Evolutionary conservation across 2,888 invertebrate genomes (phyloP).

Genomic region (Pterobdella sp.): DNA sequence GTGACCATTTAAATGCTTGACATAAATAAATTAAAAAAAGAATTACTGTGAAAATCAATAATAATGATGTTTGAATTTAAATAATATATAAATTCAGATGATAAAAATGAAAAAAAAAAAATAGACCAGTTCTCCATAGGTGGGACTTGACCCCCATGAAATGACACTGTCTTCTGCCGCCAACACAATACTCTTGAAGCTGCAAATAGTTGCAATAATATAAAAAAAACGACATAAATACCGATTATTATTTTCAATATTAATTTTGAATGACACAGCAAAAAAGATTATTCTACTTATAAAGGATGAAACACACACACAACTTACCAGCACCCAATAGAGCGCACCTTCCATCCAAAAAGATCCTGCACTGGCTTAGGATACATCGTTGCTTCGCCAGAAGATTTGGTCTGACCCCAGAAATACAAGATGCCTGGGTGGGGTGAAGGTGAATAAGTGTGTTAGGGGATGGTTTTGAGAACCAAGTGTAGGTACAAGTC

Average conservation of each 20-base stretch:
- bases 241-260: background rate
- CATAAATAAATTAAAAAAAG: background rate
- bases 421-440: conserved; percentile 63
- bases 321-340: conserved; percentile 62
- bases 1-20: conserved; percentile 32
- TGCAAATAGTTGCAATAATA: conserved; percentile 36
- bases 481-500: too few relatives aligned
- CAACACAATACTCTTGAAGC: conserved; percentile 67
- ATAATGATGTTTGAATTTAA: background rate
- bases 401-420: conserved; percentile 84
- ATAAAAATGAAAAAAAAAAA: background rate
- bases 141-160: conserved; percentile 87
- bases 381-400: conserved; percentile 92
- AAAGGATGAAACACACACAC: background rate
- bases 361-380: conserved; percentile 87
- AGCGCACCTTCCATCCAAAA: conserved; percentile 82
- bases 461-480: too few relatives aligned
- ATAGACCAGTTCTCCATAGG: conserved; percentile 78
- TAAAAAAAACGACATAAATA: background rate
- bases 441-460: background rate
- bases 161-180: conserved; percentile 83
- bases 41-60: background rate
- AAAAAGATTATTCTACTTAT: background rate
- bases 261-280: too few relatives aligned
- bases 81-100: background rate